Percentiles rank a stretch among this genome's conserved stretches.
Conservation (phyloP, 2,888 invertebrate species). For the Erebia ligea region DNA sequence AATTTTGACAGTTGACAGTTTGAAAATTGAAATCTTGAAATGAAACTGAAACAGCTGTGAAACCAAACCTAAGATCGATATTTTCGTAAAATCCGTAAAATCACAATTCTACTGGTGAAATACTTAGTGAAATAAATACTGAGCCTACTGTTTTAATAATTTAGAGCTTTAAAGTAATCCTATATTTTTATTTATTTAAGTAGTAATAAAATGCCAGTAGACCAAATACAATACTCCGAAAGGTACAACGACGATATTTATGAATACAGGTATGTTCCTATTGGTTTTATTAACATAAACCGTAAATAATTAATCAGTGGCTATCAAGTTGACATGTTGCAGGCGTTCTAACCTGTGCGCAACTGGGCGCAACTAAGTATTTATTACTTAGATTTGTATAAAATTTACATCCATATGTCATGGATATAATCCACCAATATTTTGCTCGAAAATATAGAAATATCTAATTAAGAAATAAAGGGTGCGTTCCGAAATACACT, state of each 20-base stretch:
- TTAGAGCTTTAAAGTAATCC: neutral
- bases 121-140: neutral
- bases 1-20: neutral
- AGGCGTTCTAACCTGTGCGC: neutral
- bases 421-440: neutral
- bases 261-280: slow-evolving; percentile 89
- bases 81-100: neutral
- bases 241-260: slow-evolving; percentile 94
- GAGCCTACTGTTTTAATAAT: neutral
- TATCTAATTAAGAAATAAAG: neutral
- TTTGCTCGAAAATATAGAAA: neutral
- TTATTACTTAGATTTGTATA: neutral
- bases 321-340: neutral
- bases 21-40: neutral
- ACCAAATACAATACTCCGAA: slow-evolving; percentile 96
- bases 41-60: neutral
- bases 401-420: slow-evolving; percentile 10
- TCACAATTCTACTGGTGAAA: neutral
- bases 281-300: slow-evolving; percentile 13
- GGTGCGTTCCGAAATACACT: too few relatives aligned
- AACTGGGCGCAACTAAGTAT: neutral
- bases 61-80: neutral
- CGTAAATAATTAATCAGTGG: neutral
- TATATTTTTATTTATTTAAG: neutral
- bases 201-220: slow-evolving; percentile 84